Conservation (phyloP, 1,140 invertebrate species). For the Hermatobates lingyangjiaoensis region DNA sequence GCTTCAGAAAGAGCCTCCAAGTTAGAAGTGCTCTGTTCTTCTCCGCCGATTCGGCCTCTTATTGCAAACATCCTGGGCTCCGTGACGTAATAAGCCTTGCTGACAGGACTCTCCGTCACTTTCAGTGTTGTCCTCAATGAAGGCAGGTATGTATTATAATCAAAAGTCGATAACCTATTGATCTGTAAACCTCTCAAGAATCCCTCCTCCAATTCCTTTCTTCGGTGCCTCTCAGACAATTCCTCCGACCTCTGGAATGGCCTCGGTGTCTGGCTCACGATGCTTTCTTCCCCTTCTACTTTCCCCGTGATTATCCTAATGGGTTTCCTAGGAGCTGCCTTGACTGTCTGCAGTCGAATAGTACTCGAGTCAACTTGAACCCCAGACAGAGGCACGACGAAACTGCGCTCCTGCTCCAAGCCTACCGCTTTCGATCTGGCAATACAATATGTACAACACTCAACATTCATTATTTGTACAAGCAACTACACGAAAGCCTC, state of each 20-base stretch:
- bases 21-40: background rate
- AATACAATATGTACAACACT: too few species aligned
- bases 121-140: background rate
- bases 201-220: background rate
- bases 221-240: background rate
- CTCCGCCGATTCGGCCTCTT: background rate
- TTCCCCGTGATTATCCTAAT: too few species aligned
- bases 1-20: background rate
- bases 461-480: too few species aligned
- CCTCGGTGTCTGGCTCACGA: background rate
- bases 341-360: too few species aligned
- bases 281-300: too few species aligned
- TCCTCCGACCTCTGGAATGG: background rate
- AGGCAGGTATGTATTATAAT: background rate
- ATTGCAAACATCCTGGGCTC: background rate
- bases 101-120: background rate
- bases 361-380: too few species aligned
- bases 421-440: too few species aligned
- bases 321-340: too few species aligned
- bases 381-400: too few species aligned
- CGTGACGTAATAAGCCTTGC: background rate
- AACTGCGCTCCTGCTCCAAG: too few species aligned
- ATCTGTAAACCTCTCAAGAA: background rate
- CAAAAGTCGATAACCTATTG: background rate
- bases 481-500: too few species aligned